A percentile compares a stretch with the other conserved stretches of the same genome.
These are phyloP conservation scores for Otis tarda DNA, from an alignment of 2,113 vertebrate species.

Conservation along the genomic window DNA sequence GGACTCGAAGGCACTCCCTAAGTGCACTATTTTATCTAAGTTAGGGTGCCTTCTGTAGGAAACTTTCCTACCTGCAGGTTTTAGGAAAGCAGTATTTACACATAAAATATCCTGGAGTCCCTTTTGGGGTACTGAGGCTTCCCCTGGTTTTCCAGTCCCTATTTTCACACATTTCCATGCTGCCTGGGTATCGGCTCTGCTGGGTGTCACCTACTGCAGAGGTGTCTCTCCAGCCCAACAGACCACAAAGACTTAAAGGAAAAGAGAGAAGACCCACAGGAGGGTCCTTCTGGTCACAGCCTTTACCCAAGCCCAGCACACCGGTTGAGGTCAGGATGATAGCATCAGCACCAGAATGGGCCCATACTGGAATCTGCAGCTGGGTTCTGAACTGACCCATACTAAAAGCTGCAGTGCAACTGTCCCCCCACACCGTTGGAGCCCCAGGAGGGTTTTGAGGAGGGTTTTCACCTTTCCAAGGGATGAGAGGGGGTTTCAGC, in stretches of 20 bases:
- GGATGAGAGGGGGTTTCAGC: neutral
- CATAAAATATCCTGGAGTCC: neutral
- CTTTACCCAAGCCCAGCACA: neutral
- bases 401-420: too few relatives aligned
- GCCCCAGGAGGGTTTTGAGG: neutral
- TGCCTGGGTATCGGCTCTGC: neutral
- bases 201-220: neutral
- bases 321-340: rapidly evolving
- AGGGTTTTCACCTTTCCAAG: too few relatives aligned
- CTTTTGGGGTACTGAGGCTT: neutral
- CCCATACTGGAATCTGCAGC: neutral
- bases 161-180: neutral
- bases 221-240: neutral
- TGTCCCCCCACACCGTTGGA: rapidly evolving
- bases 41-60: neutral
- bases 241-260: neutral
- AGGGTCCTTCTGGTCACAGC: neutral
- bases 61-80: neutral
- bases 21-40: neutral
- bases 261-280: neutral
- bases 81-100: neutral
- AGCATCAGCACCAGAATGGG: rapidly evolving
- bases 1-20: too few relatives aligned
- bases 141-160: neutral
- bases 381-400: too few relatives aligned